A percentile compares a stretch with the other conserved stretches of the same genome.
phyloP scores from a whole-genome alignment of 2,113 vertebrate species.

The Rafetus swinhoei region DNA sequence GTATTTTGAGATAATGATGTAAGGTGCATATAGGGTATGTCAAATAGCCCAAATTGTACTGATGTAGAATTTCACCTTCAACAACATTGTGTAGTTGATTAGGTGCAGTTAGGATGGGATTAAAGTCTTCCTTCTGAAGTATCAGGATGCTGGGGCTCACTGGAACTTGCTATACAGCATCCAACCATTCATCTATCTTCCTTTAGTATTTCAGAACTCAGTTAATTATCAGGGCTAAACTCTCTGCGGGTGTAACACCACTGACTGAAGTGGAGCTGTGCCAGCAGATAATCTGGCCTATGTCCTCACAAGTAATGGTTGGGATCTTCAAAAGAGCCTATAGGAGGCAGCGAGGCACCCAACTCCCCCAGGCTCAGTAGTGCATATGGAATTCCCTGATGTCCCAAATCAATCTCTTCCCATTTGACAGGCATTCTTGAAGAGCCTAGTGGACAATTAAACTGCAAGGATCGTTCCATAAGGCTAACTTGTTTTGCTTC shows the following conservation, averaged over 20 bases:
- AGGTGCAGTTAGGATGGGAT: background rate
- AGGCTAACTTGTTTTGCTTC: background rate
- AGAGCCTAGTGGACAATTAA: background rate
- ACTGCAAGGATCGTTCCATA: background rate
- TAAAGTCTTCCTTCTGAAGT: background rate
- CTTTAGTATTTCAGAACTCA: background rate
- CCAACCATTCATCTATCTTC: constrained; percentile 1
- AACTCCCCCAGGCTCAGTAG: background rate
- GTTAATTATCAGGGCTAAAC: background rate
- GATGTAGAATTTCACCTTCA: background rate
- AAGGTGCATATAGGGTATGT: constrained; percentile 20
- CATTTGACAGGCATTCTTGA: background rate
- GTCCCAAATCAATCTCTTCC: background rate
- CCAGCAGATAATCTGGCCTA: background rate
- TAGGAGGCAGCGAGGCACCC: background rate
- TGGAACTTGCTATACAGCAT: background rate
- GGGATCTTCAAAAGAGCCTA: background rate
- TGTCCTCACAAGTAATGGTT: background rate
- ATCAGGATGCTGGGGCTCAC: background rate
- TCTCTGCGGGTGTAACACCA: constrained; percentile 37
- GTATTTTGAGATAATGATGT: background rate
- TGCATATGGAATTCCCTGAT: background rate
- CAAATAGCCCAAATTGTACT: constrained; percentile 43
- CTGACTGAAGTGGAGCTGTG: constrained; percentile 20
- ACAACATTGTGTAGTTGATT: background rate